These are phyloP conservation scores for Promerops cafer DNA, from an alignment of 2,113 vertebrate species.

Conservation along the genomic window DNA sequence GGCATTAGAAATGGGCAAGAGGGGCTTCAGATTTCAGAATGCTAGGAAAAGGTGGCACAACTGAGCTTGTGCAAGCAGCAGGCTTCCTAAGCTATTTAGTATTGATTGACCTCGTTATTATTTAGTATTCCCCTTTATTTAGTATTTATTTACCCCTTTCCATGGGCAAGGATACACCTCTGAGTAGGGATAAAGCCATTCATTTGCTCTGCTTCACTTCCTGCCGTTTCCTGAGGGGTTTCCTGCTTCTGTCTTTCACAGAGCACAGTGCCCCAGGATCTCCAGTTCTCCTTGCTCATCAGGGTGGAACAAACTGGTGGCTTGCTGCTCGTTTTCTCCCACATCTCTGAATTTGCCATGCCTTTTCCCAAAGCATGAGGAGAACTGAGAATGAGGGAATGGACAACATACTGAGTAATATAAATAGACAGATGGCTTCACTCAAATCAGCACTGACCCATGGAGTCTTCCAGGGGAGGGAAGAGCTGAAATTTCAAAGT, in stretches of 20 bases:
- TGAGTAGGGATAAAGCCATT: neutral
- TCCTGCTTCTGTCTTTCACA: neutral
- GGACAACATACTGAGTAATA: neutral
- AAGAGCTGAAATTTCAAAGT: neutral
- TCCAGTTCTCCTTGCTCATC: neutral
- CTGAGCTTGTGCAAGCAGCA: neutral
- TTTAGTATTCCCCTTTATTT: neutral
- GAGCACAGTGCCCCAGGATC: neutral
- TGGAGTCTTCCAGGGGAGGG: neutral
- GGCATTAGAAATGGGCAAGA: neutral
- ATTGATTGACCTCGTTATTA: neutral
- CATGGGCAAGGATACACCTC: neutral
- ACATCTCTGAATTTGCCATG: neutral
- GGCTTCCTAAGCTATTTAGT: neutral
- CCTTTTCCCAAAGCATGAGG: neutral
- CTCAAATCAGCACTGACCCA: neutral
- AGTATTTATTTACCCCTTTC: neutral
- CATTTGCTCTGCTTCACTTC: neutral
- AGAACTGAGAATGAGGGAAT: neutral
- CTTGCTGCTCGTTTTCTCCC: neutral
- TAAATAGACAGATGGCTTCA: neutral
- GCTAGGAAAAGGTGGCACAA: neutral
- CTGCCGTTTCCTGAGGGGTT: neutral
- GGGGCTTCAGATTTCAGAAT: neutral
- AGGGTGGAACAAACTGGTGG: neutral